phyloP scores from a whole-genome alignment of 2,113 vertebrate genomes.

The Melanotaenia duboulayi region DNA sequence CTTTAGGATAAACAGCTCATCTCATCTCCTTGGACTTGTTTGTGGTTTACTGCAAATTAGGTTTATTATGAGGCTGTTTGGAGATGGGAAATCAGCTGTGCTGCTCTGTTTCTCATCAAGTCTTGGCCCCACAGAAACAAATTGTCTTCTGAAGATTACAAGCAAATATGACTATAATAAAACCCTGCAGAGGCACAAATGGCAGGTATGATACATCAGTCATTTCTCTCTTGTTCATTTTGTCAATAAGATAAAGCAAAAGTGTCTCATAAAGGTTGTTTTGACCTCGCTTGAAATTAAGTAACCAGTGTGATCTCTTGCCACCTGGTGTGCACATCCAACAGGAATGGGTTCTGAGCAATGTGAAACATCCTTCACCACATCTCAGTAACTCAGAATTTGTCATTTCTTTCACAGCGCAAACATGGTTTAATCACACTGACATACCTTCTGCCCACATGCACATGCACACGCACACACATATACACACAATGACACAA shows the following conservation, averaged over 20 bases:
- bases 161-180: constrained; percentile 20
- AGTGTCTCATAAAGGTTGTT: constrained; percentile 27
- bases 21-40: constrained; percentile 2
- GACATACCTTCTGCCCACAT: neutral
- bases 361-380: neutral
- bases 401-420: constrained; percentile 33
- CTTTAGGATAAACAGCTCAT: neutral
- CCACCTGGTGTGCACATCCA: neutral
- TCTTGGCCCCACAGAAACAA: constrained; percentile 16
- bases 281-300: constrained; percentile 4
- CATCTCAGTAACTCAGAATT: neutral
- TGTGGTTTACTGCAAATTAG: constrained; percentile 21
- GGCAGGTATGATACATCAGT: constrained; percentile 12
- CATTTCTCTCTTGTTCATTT: neutral
- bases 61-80: constrained; percentile 27
- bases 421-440: neutral
- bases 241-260: constrained; percentile 21
- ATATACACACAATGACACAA: too few species aligned
- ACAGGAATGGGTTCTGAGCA: constrained; percentile 15
- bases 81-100: constrained; percentile 8
- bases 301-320: neutral
- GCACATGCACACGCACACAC: too few species aligned
- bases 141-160: constrained; percentile 15
- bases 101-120: constrained; percentile 29
- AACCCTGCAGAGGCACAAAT: constrained; percentile 9